Percentiles rank a stretch among this genome's conserved stretches.
These are phyloP conservation scores for Margaritifera margaritifera DNA, from an alignment of 2,888 invertebrate genomes.

Conservation along the genomic window DNA sequence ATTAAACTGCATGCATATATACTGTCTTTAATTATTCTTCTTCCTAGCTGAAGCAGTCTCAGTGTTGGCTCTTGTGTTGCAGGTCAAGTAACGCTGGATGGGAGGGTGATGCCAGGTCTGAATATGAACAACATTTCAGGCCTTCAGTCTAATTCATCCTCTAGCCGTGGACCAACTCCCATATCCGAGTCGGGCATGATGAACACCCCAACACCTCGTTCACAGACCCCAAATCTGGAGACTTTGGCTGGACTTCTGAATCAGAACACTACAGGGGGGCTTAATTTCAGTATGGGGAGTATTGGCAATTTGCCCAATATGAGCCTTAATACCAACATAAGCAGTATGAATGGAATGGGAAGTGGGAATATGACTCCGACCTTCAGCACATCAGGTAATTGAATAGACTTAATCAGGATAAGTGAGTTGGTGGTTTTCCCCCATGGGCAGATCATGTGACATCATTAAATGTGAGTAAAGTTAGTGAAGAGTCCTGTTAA, in stretches of 20 bases:
- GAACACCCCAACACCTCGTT: slow-evolving; percentile 30
- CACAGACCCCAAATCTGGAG: slow-evolving; percentile 57
- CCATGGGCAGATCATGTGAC: no score
- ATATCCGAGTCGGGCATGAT: slow-evolving; percentile 39
- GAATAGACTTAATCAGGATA: no score
- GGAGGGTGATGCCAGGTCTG: slow-evolving; percentile 64
- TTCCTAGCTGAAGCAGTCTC: no score
- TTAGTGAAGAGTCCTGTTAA: no score
- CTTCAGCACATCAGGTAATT: slow-evolving; percentile 25
- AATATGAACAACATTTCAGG: slow-evolving; percentile 50
- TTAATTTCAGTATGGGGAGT: slow-evolving; percentile 26
- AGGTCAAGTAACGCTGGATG: slow-evolving; percentile 68
- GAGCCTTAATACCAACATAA: slow-evolving; percentile 9
- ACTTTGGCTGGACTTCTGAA: slow-evolving; percentile 52
- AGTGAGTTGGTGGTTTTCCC: no score
- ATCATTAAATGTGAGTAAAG: no score
- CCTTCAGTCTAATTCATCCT: slow-evolving; percentile 32
- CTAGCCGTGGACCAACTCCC: slow-evolving; percentile 49
- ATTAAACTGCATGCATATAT: no score
- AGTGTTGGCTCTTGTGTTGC: slow-evolving; percentile 1
- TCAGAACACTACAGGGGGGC: slow-evolving; percentile 31
- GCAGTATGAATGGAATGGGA: slow-evolving; percentile 9
- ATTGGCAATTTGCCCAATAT: slow-evolving; percentile 21
- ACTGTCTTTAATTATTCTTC: no score
- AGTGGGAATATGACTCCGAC: slow-evolving; percentile 21